phyloP scores from a whole-genome alignment of 1,140 invertebrate genomes.

The Camponotus vicinus region DNA sequence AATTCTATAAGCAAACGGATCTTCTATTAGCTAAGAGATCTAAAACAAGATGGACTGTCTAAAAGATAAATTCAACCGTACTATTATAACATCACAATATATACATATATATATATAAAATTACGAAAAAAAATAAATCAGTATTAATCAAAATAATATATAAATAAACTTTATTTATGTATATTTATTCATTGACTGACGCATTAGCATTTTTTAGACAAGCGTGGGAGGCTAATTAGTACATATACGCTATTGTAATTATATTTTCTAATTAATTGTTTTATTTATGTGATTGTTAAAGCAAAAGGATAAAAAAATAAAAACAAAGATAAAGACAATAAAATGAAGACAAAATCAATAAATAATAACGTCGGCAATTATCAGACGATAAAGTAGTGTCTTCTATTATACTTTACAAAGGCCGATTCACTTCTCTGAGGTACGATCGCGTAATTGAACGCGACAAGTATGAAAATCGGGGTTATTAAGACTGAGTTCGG shows the following conservation, averaged over 20 bases:
- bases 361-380: neutral
- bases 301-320: neutral
- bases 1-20: too few species aligned
- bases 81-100: too few species aligned
- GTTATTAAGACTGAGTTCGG: neutral
- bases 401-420: constrained; percentile 26
- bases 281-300: neutral
- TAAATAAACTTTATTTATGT: neutral
- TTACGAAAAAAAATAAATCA: constrained; percentile 19
- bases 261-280: neutral
- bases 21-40: too few species aligned
- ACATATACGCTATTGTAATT: neutral
- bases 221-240: neutral
- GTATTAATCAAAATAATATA: neutral
- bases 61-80: too few species aligned
- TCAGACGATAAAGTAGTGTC: neutral
- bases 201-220: neutral
- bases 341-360: neutral
- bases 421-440: constrained; percentile 23
- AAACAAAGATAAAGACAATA: neutral
- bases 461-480: neutral
- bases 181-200: neutral
- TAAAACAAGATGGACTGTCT: too few species aligned
- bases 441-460: constrained; percentile 29
- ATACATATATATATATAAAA: too few species aligned